Base-by-base conservation (phyloP, 2,888 invertebrate genomes). In the Cataglyphis rosenhaueri region DNA sequence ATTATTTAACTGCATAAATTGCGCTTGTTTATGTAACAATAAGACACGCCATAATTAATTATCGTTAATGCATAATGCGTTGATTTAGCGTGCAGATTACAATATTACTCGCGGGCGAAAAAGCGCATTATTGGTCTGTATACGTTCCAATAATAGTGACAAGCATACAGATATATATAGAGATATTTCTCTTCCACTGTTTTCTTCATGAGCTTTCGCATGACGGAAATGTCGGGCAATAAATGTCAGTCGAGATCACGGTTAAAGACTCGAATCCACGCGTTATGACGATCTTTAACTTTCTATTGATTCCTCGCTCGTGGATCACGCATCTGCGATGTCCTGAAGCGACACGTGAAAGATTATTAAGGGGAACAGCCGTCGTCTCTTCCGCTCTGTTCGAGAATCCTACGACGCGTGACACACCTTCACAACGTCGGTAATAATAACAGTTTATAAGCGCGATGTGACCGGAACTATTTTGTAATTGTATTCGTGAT, bases 251-350 rank as follows among this genome's bases (percentile, higher is more conserved):
- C 57, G 57, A 73, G 78, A 79, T 79, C 78, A 44, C 74, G 74
- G 59, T 29, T 76, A 76, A 76, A 76, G 76, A 71, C 73, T 73
- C 18, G 57, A 59, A 73, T 74, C 78, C 59, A 59, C 44, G 74
- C 44, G 35, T 79, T 74, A 74, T 41, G 59, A 59, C 44, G 75
- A 73, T 79, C 78, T 79, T 79, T 59, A 78, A 44, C 78, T 73
- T 74, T 74, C 78, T 79, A 74, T 79, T 59, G 78, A 79, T 79
- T 76, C 81, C 62, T 82, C 75, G 78, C 71, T 57, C 66, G 68
- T 25, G 65, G 75, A 73, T 82, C 79, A 68, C 48, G 76, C 87
- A 81, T 83, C 76, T 83, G 87, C 55, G 85, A 86, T 79, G 44
- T 79, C 74, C 78, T 44, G 78, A 59, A 59, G 75, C 59, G 78